Percentiles rank a stretch among this genome's conserved stretches.
Evolutionary conservation across 2,113 vertebrate genomes (phyloP).

Genomic region (Catharus minimus): DNA sequence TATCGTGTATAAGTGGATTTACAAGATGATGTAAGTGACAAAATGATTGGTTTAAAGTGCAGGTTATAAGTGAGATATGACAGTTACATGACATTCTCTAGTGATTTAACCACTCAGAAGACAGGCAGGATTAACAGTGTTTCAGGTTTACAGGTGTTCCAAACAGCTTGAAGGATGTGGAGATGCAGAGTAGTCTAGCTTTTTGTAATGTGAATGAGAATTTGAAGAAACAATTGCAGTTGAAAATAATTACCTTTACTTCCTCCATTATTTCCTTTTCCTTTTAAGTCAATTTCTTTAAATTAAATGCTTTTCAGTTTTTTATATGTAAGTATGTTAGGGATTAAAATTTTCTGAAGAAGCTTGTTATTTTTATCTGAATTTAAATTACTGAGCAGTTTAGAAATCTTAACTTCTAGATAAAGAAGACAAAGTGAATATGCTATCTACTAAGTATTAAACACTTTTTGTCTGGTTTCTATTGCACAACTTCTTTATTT

Average conservation of each 20-base stretch:
- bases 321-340: not conserved
- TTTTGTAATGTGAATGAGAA: not conserved
- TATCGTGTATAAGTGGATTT: not conserved
- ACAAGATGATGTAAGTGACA: not conserved
- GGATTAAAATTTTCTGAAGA: not conserved
- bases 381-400: not conserved
- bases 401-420: not conserved
- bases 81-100: not conserved
- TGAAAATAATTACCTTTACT: not conserved
- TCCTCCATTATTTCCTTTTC: not conserved
- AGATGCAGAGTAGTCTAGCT: not conserved
- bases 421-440: not conserved
- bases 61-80: not conserved
- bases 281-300: not conserved
- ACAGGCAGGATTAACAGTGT: not conserved
- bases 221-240: not conserved
- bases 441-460: not conserved
- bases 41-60: not conserved
- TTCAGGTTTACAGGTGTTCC: constrained; percentile 1
- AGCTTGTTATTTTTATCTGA: not conserved
- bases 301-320: not conserved
- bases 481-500: not conserved
- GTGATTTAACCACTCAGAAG: not conserved
- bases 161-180: not conserved
- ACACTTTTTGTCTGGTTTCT: not conserved